Base-by-base conservation (phyloP, 2,888 invertebrate genomes). In the Oligia fasciuncula region DNA sequence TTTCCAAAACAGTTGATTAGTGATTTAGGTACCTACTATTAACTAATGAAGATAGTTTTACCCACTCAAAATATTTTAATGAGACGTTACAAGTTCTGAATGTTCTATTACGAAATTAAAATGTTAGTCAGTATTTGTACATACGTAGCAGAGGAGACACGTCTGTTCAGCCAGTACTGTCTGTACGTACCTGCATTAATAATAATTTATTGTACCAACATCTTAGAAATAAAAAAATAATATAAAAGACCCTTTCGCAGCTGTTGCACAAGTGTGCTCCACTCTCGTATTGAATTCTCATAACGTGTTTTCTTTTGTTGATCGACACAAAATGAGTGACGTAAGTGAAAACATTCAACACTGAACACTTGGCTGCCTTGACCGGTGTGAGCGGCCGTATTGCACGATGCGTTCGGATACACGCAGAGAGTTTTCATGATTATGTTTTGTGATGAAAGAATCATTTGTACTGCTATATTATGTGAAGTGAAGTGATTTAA, bases 291-390 rank as follows among this genome's bases (percentile, higher is more conserved):
- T 88, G 79, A 83, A 85, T 86, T 88, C 79, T 84, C 81, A 66
- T 85, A 88, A 82, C 87, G 81, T 82, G 87, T 87, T 90, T 86
- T 79, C 87, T 86, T 88, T 90, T 91, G 89, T 90, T 88, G 85
- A 90, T 87, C 86, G 84, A 80, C 86, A 86, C 84, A 86, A 87
- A 88, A 85, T 87, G 85, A 80, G 78, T 90, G 89, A 87, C 88
- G 87, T 88, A 81, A 86, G 80, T 83, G 81, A 81, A 89, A 80
- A 80, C 81, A 89, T 80, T 84, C 78, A 78, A 88, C 85, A 86
- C 83, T 84, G 77, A 77, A 85, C 81, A 85, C 49, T 49, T 49
- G 76, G 68, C 80, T 66, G 75, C 66, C 77, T 76, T 68, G 51
- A 71, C 62, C 62, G n/a, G 65, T 54, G 70, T 49, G 70, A 73